Conservation (phyloP, 2,113 vertebrate genomes). For the Amphiprion percula region DNA sequence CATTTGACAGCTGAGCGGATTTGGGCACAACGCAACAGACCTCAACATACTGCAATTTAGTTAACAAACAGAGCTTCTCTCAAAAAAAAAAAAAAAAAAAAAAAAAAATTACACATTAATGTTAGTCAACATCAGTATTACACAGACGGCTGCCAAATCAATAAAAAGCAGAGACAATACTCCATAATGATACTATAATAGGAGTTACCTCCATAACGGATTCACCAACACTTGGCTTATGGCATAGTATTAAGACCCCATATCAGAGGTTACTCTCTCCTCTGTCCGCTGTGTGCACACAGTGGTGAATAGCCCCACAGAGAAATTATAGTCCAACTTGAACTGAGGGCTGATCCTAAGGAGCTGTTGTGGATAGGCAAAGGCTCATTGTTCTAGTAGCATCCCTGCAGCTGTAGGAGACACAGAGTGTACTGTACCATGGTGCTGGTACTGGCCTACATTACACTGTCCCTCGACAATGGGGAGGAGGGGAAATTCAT, state of each 20-base stretch:
- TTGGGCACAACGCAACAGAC: conserved; percentile 9
- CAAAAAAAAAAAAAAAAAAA: background rate
- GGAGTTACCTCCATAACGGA: conserved; percentile 75
- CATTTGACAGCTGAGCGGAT: background rate
- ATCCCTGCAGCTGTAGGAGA: conserved; percentile 74
- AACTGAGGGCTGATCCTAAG: conserved; percentile 73
- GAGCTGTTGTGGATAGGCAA: conserved; percentile 74
- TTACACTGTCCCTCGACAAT: conserved; percentile 66
- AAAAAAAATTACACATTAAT: conserved; percentile 25
- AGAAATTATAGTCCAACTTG: conserved; percentile 71
- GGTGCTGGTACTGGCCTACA: conserved; percentile 81
- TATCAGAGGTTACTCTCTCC: conserved; percentile 42
- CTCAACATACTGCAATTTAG: background rate
- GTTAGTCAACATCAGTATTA: background rate
- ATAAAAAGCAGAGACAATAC: conserved; percentile 22
- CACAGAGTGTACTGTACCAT: conserved; percentile 73
- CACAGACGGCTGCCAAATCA: background rate
- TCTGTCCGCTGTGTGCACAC: conserved; percentile 52
- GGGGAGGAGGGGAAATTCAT: conserved; percentile 59
- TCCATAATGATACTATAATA: conserved; percentile 47
- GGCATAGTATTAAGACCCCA: conserved; percentile 48
- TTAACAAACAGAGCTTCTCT: background rate
- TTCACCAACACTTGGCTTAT: conserved; percentile 59
- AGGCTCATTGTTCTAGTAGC: conserved; percentile 76
- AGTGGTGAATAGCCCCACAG: conserved; percentile 56